Evolutionary conservation across 2,113 vertebrate species (phyloP).

Genomic region (Cacatua alba): DNA sequence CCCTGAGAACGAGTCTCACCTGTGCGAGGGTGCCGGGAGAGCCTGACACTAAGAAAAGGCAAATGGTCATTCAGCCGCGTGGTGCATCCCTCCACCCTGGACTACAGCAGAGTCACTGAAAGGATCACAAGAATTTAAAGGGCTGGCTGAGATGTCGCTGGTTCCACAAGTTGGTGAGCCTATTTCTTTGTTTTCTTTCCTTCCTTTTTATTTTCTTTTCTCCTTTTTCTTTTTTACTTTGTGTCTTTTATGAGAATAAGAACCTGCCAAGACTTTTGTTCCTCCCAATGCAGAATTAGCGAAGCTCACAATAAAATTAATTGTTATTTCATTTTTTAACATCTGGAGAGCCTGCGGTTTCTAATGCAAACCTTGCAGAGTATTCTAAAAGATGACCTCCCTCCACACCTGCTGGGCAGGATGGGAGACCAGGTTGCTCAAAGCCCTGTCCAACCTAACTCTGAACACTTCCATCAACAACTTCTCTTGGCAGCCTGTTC

Average conservation of each 20-base stretch:
- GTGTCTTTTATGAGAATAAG: background rate
- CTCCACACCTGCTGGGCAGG: background rate
- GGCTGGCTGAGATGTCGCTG: background rate
- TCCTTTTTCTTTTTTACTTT: background rate
- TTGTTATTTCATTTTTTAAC: background rate
- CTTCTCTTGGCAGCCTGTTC: background rate
- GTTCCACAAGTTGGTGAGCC: background rate
- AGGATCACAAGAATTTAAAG: background rate
- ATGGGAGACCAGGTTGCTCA: background rate
- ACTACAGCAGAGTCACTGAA: background rate
- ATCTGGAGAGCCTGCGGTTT: background rate
- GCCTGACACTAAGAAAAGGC: background rate
- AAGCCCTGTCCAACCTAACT: background rate
- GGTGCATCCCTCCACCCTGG: background rate
- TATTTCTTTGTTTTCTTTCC: background rate
- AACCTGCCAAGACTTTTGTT: background rate
- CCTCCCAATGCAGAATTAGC: background rate
- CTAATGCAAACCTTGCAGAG: background rate
- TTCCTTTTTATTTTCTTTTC: background rate
- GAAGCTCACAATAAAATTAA: background rate
- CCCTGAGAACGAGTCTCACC: background rate
- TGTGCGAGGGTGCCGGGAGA: background rate
- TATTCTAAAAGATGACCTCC: background rate
- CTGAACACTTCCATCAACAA: background rate
- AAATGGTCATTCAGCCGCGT: rapidly evolving